Evolutionary conservation across 2,888 invertebrate genomes (phyloP).

Genomic region (Diarsia rubi): DNA sequence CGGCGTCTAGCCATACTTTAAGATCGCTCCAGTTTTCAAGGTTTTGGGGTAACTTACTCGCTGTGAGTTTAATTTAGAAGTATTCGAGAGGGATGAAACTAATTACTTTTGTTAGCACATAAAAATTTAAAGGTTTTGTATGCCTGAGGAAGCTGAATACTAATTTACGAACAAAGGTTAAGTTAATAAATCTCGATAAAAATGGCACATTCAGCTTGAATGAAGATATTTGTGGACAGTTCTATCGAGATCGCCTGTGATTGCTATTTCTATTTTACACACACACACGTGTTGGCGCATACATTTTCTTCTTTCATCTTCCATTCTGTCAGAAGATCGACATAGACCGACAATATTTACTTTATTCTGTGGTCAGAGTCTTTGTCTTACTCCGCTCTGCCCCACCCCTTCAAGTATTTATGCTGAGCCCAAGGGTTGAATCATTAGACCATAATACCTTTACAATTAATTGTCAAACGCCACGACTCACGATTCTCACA

Average conservation of each 20-base stretch:
- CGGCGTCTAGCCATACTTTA: constrained; percentile 38
- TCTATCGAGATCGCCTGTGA: too few species aligned
- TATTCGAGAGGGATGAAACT: constrained; percentile 22
- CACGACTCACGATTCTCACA: constrained; percentile 30
- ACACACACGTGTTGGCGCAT: too few species aligned
- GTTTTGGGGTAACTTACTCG: constrained; percentile 22
- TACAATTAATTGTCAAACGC: constrained; percentile 54
- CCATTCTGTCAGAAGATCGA: too few species aligned
- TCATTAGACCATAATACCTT: constrained; percentile 52
- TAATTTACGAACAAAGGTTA: neutral
- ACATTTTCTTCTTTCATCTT: too few species aligned
- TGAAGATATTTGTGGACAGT: neutral
- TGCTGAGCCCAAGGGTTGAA: constrained; percentile 1
- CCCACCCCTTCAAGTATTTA: constrained; percentile 33
- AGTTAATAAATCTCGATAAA: neutral
- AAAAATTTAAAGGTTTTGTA: constrained; percentile 35
- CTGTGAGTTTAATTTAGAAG: constrained; percentile 41
- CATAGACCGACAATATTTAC: neutral
- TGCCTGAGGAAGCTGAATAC: neutral
- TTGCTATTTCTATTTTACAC: too few species aligned
- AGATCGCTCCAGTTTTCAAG: constrained; percentile 38
- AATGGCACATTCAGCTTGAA: neutral
- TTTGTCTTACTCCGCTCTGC: neutral
- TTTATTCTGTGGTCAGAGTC: constrained; percentile 6
- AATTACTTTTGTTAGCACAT: constrained; percentile 41